A percentile compares a stretch with the other conserved stretches of the same genome.
Conservation (phyloP, 2,888 invertebrate genomes). For the Petrolisthes manimaculis region DNA sequence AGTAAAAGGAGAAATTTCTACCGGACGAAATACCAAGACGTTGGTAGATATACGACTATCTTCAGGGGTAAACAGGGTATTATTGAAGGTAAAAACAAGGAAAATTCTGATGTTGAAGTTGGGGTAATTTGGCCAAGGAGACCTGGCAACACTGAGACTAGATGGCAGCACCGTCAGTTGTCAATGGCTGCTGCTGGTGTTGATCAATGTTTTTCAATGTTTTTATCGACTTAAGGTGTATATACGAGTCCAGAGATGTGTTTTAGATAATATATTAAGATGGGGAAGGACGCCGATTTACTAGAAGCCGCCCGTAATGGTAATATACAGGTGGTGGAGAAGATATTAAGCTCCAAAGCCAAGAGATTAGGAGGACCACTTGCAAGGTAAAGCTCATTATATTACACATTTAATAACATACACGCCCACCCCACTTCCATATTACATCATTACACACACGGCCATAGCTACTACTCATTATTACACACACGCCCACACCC, state of each 20-base stretch:
- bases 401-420: too few species aligned
- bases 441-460: neutral
- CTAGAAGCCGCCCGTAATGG: slow-evolving; percentile 95
- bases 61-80: too few species aligned
- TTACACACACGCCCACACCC: too few species aligned
- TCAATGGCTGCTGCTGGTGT: slow-evolving; percentile 60
- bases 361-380: slow-evolving; percentile 90
- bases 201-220: slow-evolving; percentile 66
- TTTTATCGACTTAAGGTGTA: slow-evolving; percentile 45
- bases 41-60: too few species aligned
- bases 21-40: too few species aligned
- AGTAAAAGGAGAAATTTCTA: too few species aligned
- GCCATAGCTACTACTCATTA: too few species aligned
- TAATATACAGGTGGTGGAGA: slow-evolving; percentile 88
- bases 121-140: too few species aligned
- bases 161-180: slow-evolving; percentile 60
- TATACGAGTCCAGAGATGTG: slow-evolving; percentile 34
- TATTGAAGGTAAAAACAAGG: too few species aligned
- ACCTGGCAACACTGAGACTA: neutral
- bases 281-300: slow-evolving; percentile 97
- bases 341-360: slow-evolving; percentile 87
- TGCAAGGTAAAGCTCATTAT: slow-evolving; percentile 79
- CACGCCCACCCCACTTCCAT: neutral
- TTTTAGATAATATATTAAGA: slow-evolving; percentile 69
- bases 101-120: too few species aligned